Percentiles rank a stretch among this genome's conserved stretches.
Conservation (phyloP, 2,113 vertebrate genomes). For the Amphilophus citrinellus region DNA sequence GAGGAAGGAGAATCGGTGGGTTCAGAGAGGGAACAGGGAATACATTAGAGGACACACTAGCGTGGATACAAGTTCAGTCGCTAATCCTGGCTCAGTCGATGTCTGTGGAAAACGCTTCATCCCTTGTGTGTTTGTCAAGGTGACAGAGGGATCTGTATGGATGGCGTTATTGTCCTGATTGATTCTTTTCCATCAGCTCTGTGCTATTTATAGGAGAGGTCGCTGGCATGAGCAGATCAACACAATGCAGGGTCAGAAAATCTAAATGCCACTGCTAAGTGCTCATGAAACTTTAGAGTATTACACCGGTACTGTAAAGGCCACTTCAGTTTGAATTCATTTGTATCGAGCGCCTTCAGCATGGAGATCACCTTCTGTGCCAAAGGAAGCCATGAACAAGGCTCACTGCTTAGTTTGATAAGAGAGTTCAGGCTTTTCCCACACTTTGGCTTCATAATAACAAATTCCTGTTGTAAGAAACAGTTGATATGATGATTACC, state of each 20-base stretch:
- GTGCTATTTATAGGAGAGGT: constrained; percentile 56
- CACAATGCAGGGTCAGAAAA: constrained; percentile 27
- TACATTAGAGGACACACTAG: background rate
- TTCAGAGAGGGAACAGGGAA: background rate
- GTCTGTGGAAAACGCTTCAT: background rate
- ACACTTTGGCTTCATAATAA: background rate
- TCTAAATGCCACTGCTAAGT: background rate
- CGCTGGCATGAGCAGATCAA: constrained; percentile 37
- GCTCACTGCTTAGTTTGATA: background rate
- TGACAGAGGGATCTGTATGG: constrained; percentile 23
- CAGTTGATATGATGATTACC: too few species aligned
- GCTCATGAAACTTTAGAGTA: background rate
- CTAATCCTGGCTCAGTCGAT: background rate
- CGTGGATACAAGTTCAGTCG: background rate
- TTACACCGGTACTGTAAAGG: background rate
- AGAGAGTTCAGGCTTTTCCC: constrained; percentile 1
- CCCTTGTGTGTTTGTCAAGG: constrained; percentile 30
- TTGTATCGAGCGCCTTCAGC: background rate
- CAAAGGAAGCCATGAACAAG: background rate
- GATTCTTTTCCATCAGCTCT: constrained; percentile 29
- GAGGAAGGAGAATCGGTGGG: background rate
- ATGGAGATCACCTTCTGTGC: constrained; percentile 26
- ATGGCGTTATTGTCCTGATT: constrained; percentile 43
- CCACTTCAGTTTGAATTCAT: constrained; percentile 14
- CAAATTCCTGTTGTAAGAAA: background rate